phyloP scores from a whole-genome alignment of 2,888 invertebrate species.

The Chaetoderma sp. region DNA sequence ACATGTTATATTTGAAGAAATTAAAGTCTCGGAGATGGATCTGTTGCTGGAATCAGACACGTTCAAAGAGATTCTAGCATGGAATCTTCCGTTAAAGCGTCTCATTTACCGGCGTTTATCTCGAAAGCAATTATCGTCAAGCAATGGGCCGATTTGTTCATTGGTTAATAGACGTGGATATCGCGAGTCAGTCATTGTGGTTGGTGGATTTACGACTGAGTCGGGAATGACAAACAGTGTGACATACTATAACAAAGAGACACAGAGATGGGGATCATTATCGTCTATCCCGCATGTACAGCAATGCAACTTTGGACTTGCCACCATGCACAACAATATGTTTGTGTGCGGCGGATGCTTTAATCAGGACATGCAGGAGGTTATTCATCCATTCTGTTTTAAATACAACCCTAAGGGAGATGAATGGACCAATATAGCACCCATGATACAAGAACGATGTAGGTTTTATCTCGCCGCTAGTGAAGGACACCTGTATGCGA shows the following conservation, averaged over 20 bases:
- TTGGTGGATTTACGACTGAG: slow-evolving; percentile 75
- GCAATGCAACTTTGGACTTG: slow-evolving; percentile 80
- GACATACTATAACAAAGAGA: slow-evolving; percentile 75
- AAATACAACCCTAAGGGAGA: slow-evolving; percentile 75
- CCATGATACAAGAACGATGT: slow-evolving; percentile 56
- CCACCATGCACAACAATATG: slow-evolving; percentile 78
- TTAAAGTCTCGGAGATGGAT: slow-evolving; percentile 35
- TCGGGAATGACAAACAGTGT: slow-evolving; percentile 77
- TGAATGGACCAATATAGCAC: slow-evolving; percentile 78
- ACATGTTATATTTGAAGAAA: slow-evolving; percentile 72
- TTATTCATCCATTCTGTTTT: slow-evolving; percentile 81
- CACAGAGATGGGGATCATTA: slow-evolving; percentile 76
- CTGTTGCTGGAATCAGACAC: slow-evolving; percentile 21
- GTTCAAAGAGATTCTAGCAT: neutral
- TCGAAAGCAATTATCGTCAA: neutral
- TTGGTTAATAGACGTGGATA: slow-evolving; percentile 78
- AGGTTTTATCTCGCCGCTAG: slow-evolving; percentile 55
- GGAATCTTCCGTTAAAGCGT: neutral
- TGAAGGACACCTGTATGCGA: slow-evolving; percentile 53
- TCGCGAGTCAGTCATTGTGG: slow-evolving; percentile 77
- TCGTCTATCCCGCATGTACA: slow-evolving; percentile 81
- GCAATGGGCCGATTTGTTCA: too few relatives aligned
- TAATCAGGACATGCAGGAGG: slow-evolving; percentile 76
- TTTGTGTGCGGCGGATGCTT: slow-evolving; percentile 81
- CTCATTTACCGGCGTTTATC: neutral